Conservation (phyloP, 2,888 invertebrate genomes). For the Habrosyne pyritoides region DNA sequence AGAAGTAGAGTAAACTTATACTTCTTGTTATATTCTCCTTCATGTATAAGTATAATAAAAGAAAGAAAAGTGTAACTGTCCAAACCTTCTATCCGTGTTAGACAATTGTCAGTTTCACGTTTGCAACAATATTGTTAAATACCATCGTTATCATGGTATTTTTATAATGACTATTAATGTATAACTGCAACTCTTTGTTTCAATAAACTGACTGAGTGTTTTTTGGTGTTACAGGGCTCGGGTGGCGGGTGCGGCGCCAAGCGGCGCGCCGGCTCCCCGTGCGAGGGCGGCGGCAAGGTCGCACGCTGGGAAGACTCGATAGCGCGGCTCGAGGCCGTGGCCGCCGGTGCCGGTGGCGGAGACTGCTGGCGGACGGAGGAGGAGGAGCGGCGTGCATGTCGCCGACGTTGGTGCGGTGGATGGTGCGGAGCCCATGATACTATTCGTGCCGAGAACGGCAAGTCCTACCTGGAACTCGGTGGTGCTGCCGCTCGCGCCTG, state of each 20-base stretch:
- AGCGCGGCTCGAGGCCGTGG: conserved; percentile 80
- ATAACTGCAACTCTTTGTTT: background rate
- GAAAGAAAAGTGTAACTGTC: no score
- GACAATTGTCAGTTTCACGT: no score
- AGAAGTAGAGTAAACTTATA: no score
- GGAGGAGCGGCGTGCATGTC: conserved; percentile 79
- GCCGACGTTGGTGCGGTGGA: conserved; percentile 83
- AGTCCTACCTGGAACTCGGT: conserved; percentile 94
- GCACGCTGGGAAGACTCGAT: conserved; percentile 82
- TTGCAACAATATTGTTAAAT: no score
- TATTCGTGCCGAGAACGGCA: conserved; percentile 95
- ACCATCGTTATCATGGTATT: background rate
- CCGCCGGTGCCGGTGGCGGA: conserved; percentile 85
- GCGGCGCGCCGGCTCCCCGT: conserved; percentile 78
- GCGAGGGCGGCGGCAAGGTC: conserved; percentile 79
- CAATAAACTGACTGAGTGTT: background rate
- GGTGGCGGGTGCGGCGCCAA: conserved; percentile 82
- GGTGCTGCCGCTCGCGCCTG: conserved; percentile 90
- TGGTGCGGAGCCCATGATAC: conserved; percentile 88
- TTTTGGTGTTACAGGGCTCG: conserved; percentile 73
- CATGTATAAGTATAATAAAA: no score
- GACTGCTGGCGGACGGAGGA: conserved; percentile 84
- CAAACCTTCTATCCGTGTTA: no score
- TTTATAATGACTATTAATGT: background rate
- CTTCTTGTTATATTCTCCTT: no score